Base-by-base conservation (phyloP, 2,113 vertebrate genomes). In the Zosterops pallidus region DNA sequence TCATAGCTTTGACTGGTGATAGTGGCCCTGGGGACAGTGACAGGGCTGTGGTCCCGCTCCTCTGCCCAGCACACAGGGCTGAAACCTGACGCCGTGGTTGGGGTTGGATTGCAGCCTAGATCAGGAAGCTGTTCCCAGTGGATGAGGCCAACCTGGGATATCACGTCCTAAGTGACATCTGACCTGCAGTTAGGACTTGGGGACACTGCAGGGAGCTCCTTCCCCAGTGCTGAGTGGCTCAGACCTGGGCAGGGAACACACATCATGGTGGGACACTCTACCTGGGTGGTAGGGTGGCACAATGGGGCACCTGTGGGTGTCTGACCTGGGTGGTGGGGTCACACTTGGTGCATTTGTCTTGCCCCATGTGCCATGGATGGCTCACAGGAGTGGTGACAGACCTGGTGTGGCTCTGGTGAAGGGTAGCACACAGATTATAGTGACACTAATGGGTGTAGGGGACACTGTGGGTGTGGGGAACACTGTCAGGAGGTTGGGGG, bases 41-140 rank as follows among this genome's bases (percentile, higher is more conserved):
- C 85, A 76, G 70, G 44, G 65, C 78, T 83, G 44, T 83, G 62
- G 85, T 53, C 85, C 70, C 0, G 64, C 86, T 90, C 89, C 70
- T 86, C 59, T 75, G 60, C 74, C 85, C 5, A 1, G 33, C 64
- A 59, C 50, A 4, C 9, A 12, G 4, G 0, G 44, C 82, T 88
- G 96, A 85, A 95, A 97, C 85, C 82, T 86, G 93, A 97, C 18
- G 79, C 94, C 15, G 23, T 17, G 5, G 35, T 10, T 74, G 64
- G 92, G 21, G 39, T 92, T 89, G 84, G 84, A 55, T 95, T 94
- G 84, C 95, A 85, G 70, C 53, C 3, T 2, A 2, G 2, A 53
- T 31, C 4, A 5, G 3, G 8, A 90, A 0, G 1, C 42, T 13
- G 49, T 52, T 91, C 57, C 53, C 1, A 2, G 49, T 39, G 71